phyloP scores from a whole-genome alignment of 1,140 invertebrate species.

The Acyrthosiphon pisum region DNA sequence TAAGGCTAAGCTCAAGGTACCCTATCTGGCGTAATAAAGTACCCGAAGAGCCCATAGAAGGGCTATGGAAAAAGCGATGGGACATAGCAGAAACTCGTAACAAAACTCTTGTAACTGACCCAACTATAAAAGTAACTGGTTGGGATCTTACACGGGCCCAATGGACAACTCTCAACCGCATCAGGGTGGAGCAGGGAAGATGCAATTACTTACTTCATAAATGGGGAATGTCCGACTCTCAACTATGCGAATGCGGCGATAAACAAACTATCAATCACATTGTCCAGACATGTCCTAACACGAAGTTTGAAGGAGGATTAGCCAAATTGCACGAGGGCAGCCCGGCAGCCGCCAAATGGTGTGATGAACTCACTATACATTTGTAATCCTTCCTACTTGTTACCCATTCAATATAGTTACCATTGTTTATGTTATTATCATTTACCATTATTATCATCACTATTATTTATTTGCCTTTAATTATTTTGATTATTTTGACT shows the following conservation, averaged over 20 bases:
- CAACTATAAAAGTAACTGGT: constrained; percentile 43
- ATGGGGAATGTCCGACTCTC: constrained; percentile 22
- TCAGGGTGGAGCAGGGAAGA: not conserved
- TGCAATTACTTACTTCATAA: constrained; percentile 52
- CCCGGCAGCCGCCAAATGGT: constrained; percentile 1
- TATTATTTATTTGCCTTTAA: not conserved
- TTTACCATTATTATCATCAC: not conserved
- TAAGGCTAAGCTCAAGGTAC: no score
- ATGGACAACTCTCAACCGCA: constrained; percentile 43
- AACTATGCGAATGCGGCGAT: constrained; percentile 30
- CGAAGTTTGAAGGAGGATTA: constrained; percentile 41
- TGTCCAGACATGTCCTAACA: not conserved
- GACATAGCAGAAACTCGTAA: not conserved
- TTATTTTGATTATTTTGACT: constrained; percentile 30
- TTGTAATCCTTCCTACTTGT: not conserved
- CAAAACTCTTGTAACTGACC: constrained; percentile 24
- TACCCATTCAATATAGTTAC: not conserved
- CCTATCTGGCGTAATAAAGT: no score
- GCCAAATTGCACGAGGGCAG: constrained; percentile 30
- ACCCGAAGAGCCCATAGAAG: not conserved
- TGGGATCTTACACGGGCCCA: constrained; percentile 15
- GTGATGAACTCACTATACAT: not conserved
- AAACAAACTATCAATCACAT: constrained; percentile 37
- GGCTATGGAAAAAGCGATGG: constrained; percentile 35
- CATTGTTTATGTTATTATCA: not conserved